Percentiles rank a stretch among this genome's conserved stretches.
These are phyloP conservation scores for Rhabdomys dilectus DNA, from an alignment of 2,113 vertebrate species.

Conservation along the genomic window DNA sequence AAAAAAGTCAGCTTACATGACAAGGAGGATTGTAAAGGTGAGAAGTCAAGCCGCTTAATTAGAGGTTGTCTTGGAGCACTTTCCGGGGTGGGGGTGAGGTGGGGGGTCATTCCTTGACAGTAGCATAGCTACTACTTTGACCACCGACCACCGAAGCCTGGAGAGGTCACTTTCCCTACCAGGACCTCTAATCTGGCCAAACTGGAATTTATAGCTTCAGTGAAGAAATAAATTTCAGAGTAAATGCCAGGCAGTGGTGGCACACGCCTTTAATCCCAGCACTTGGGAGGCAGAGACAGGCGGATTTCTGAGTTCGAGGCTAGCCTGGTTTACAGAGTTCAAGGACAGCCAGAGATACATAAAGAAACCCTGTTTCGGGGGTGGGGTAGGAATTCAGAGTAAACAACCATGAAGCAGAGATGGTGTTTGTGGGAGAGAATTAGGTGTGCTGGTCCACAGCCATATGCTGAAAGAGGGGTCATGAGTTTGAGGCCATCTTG, in stretches of 20 bases:
- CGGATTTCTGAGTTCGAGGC: too few species aligned
- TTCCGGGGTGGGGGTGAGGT: background rate
- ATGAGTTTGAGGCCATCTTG: background rate
- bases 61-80: background rate
- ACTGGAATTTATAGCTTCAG: background rate
- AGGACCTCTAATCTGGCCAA: background rate
- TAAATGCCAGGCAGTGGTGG: background rate
- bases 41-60: background rate
- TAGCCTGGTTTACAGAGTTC: too few species aligned
- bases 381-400: too few species aligned
- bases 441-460: background rate
- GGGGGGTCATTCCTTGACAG: background rate
- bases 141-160: background rate
- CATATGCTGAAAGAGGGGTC: background rate
- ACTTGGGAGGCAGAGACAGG: too few species aligned
- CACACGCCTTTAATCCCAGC: too few species aligned
- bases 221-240: background rate
- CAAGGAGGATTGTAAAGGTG: background rate
- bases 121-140: too few species aligned
- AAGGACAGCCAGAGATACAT: too few species aligned
- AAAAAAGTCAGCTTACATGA: background rate
- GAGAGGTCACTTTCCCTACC: background rate
- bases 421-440: background rate
- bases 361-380: too few species aligned
- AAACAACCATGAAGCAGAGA: background rate